A percentile compares a stretch with the other conserved stretches of the same genome.
Evolutionary conservation across 2,888 invertebrate genomes (phyloP).

Genomic region (Rotaria magnacalcarata): DNA sequence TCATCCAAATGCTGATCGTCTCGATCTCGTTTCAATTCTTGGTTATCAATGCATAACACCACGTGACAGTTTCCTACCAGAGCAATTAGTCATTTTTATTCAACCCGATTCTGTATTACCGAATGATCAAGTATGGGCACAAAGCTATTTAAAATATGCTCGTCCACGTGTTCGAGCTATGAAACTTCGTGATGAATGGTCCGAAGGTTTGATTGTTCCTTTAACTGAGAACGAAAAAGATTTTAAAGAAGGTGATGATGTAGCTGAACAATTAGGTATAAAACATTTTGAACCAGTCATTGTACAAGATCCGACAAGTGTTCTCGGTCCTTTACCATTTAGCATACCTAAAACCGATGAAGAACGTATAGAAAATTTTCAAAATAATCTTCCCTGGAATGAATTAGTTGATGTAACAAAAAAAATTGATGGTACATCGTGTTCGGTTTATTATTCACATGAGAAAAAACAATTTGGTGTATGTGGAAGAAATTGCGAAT

Average conservation of each 20-base stretch:
- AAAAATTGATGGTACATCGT: background rate
- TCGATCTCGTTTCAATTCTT: background rate
- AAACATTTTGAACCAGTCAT: background rate
- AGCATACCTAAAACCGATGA: background rate
- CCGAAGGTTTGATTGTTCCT: background rate
- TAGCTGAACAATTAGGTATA: background rate
- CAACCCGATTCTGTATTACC: constrained; percentile 2
- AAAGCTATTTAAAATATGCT: background rate
- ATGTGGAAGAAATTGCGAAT: background rate
- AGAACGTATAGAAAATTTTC: background rate
- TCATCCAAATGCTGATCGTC: background rate
- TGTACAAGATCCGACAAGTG: background rate
- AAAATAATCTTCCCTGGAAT: background rate
- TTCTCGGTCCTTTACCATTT: background rate
- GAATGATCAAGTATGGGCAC: background rate
- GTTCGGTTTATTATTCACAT: background rate
- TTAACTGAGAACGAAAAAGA: background rate
- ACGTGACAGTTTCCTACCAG: background rate
- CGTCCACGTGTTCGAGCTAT: background rate
- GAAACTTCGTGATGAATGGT: background rate
- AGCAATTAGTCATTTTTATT: background rate
- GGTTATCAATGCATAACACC: background rate
- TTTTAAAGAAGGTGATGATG: no score
- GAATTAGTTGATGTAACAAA: background rate
- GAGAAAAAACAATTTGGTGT: background rate